A percentile compares a stretch with the other conserved stretches of the same genome.
These are phyloP conservation scores for Urocitellus parryii DNA, from an alignment of 2,113 vertebrate genomes.

Conservation along the genomic window DNA sequence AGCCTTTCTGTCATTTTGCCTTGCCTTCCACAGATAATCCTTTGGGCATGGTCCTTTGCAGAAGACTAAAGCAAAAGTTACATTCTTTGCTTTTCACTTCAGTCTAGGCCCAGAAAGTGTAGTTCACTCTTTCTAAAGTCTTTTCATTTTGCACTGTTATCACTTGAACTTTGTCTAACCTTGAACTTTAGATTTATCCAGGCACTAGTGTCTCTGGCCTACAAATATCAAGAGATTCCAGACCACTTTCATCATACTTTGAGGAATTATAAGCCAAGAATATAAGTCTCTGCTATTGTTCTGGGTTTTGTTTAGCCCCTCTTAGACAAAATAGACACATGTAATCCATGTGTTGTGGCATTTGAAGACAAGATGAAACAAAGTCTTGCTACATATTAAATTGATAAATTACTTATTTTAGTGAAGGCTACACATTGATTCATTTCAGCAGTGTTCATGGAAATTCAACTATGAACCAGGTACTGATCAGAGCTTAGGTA, in stretches of 20 bases:
- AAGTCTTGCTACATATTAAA: background rate
- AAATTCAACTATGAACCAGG: background rate
- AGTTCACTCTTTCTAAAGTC: background rate
- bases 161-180: background rate
- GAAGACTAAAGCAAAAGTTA: background rate
- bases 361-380: background rate
- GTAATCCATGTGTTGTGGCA: background rate
- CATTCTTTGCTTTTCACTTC: background rate
- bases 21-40: background rate
- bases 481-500: background rate
- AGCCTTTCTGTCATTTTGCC: background rate
- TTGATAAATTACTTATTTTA: background rate
- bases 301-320: background rate
- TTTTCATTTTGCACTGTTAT: background rate
- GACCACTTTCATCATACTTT: background rate
- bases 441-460: background rate
- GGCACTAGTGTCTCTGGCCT: background rate
- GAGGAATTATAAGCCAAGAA: background rate
- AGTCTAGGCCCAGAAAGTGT: background rate
- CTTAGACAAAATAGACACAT: background rate
- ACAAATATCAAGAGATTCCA: background rate
- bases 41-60: background rate
- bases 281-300: background rate
- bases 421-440: background rate
- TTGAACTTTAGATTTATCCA: conserved; percentile 12